phyloP scores from a whole-genome alignment of 2,888 invertebrate genomes.

The Watsonalla cultraria region DNA sequence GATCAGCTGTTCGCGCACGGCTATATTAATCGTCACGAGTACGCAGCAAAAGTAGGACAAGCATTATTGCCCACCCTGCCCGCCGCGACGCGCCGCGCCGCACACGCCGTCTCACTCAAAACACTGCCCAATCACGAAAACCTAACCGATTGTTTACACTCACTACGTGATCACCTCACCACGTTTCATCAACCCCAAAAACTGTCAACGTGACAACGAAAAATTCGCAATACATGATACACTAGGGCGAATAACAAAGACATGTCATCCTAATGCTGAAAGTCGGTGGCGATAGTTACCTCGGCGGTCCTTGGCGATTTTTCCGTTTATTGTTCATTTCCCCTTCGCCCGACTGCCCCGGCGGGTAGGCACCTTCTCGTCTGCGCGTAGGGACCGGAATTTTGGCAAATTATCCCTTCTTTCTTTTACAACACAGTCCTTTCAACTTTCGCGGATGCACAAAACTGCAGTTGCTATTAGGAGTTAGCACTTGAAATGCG shows the following conservation, averaged over 20 bases:
- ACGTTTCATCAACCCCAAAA: constrained; percentile 42
- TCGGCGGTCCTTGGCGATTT: constrained; percentile 88
- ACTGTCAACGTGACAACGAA: constrained; percentile 57
- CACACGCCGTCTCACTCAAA: constrained; percentile 47
- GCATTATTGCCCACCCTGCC: constrained; percentile 51
- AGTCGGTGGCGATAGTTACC: constrained; percentile 76
- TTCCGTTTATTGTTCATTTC: constrained; percentile 91
- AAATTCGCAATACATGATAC: constrained; percentile 50
- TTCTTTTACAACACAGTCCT: constrained; percentile 79
- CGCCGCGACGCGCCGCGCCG: constrained; percentile 45
- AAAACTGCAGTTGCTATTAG: constrained; percentile 76
- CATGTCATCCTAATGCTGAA: constrained; percentile 59
- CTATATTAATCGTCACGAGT: constrained; percentile 72
- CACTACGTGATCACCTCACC: constrained; percentile 41
- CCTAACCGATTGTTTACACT: constrained; percentile 64
- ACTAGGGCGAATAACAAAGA: constrained; percentile 67
- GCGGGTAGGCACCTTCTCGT: constrained; percentile 87
- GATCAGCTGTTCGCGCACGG: constrained; percentile 73
- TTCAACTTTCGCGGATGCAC: constrained; percentile 80
- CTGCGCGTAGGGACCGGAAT: constrained; percentile 92
- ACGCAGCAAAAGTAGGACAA: constrained; percentile 73
- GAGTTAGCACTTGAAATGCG: constrained; percentile 73
- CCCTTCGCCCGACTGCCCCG: constrained; percentile 81
- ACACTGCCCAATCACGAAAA: constrained; percentile 38
- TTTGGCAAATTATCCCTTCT: constrained; percentile 82